Conservation (phyloP, 2,888 invertebrate species). For the Sinelater perroti region DNA sequence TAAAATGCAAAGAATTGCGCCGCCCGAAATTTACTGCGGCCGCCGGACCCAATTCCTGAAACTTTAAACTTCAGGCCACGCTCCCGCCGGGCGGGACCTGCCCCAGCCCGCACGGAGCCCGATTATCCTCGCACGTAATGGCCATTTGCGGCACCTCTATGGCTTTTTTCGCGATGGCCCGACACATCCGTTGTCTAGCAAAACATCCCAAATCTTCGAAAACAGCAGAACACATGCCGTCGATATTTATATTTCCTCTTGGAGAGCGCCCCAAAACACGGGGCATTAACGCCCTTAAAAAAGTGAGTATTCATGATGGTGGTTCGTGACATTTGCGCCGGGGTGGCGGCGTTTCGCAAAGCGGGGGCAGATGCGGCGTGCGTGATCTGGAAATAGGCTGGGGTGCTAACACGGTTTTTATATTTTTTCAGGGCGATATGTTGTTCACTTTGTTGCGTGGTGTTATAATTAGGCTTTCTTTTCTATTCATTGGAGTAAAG, state of each 20-base stretch:
- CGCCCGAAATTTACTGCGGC: no score
- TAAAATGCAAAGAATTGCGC: no score
- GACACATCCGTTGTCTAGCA: constrained; percentile 24
- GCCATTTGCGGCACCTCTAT: no score
- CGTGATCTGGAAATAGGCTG: constrained; percentile 25
- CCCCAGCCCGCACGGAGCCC: no score
- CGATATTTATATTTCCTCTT: constrained; percentile 43
- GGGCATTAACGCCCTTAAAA: constrained; percentile 41
- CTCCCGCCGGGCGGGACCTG: no score
- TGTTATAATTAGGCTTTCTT: no score
- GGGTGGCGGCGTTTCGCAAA: constrained; percentile 35
- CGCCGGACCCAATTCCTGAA: no score
- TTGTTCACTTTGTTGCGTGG: no score
- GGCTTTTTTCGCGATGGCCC: constrained; percentile 23
- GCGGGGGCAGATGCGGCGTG: constrained; percentile 30
- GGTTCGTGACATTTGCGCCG: constrained; percentile 39
- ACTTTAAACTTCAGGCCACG: no score
- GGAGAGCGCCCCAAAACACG: constrained; percentile 37
- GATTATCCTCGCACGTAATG: no score
- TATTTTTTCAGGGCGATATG: no score
- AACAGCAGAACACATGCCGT: constrained; percentile 35
- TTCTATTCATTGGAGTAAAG: no score
- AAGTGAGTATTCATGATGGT: constrained; percentile 37
- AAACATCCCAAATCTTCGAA: constrained; percentile 23
- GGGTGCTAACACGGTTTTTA: constrained; percentile 34